Base-by-base conservation (phyloP, 2,888 invertebrate species). In the Petrophora chlorosata region DNA sequence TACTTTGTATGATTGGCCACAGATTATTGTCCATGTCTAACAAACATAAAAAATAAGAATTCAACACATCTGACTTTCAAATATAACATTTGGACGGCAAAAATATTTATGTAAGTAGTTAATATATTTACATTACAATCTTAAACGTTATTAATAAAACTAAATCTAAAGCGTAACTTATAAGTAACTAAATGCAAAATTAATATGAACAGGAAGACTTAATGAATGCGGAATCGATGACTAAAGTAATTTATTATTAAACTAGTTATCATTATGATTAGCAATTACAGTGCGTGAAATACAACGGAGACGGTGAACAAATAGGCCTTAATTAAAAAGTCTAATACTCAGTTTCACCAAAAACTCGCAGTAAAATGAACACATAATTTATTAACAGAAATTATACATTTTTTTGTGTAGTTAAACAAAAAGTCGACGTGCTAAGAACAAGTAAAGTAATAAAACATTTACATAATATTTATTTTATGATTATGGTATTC, bases 171-270 rank as follows among this genome's bases (percentile, higher is more conserved):
- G 70, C 71, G 56, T 64, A 34, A 79, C 79, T 86, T 85, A 65
- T 58, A 65, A 58, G 50, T 82, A 85, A 79, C 85, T 89, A 89
- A 88, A 89, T 89, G 88, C 88, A 86, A 79, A 77, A 80, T 73
- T 74, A 53, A 40, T 83, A 85, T 79, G 63, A 81, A 82, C 78
- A 82, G 87, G 85, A 87, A 86, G 87, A 87, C 85, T 76, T 71
- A 64, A 67, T 64, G 64, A 67, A 76, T 69, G 61, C 70, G 72
- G 71, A 74, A 71, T 72, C 52, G 67, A 68, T 84, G 82, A 84
- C 81, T 83, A 68, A 54, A 43, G 16, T 63, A 53, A 54, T 59
- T 38, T 55, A 58, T 45, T 44, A 50, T 66, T 67, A 65, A 62
- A 61, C 70, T 71, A 63, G 49, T 25, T 34, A 50, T 52, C 47